Evolutionary conservation across 2,888 invertebrate species (phyloP).

Genomic region (Sesia bembeciformis): DNA sequence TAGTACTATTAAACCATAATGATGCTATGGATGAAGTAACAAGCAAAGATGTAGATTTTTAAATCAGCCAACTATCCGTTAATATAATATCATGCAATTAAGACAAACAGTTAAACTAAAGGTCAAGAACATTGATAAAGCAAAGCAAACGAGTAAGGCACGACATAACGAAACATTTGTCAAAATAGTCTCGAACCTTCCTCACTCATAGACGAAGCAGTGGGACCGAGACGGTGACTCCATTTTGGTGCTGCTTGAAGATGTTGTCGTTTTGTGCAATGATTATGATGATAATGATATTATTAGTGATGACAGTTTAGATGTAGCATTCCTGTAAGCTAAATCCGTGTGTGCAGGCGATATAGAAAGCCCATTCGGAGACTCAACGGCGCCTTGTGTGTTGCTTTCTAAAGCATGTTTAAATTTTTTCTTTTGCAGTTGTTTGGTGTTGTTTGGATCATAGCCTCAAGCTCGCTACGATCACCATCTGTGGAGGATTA

Average conservation of each 20-base stretch:
- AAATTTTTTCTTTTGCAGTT: conserved; percentile 76
- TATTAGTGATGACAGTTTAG: conserved; percentile 39
- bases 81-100: too few species aligned
- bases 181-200: conserved; percentile 53
- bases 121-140: not conserved
- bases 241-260: conserved; percentile 54
- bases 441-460: conserved; percentile 75
- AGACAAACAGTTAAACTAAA: too few species aligned
- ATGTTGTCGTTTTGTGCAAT: conserved; percentile 51
- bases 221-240: conserved; percentile 52
- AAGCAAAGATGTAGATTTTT: too few species aligned
- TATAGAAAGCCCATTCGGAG: conserved; percentile 64
- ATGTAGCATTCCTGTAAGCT: conserved; percentile 65
- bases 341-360: conserved; percentile 68
- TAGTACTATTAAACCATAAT: too few species aligned
- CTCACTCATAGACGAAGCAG: conserved; percentile 44
- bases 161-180: conserved; percentile 28
- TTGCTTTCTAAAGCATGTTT: conserved; percentile 73
- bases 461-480: conserved; percentile 75
- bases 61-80: too few species aligned
- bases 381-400: conserved; percentile 50
- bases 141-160: conserved; percentile 35
- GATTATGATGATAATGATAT: conserved; percentile 41
- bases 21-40: too few species aligned
- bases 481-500: conserved; percentile 75